A percentile compares a stretch with the other conserved stretches of the same genome.
Conservation (phyloP, 1,140 invertebrate species). For the Apis florea region DNA sequence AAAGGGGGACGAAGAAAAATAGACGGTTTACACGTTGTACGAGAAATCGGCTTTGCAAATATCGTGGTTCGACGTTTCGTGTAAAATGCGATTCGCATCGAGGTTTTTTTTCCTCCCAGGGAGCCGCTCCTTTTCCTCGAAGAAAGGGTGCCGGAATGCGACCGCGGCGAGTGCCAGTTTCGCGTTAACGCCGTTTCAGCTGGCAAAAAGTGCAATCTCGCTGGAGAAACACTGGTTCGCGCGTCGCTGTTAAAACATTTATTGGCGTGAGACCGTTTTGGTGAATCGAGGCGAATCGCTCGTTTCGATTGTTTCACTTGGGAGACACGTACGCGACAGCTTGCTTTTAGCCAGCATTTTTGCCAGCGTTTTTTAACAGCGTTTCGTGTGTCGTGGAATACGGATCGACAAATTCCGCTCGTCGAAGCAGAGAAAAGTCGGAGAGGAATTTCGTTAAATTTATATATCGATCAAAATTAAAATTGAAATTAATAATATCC, state of each 20-base stretch:
- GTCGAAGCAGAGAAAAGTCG: too few relatives aligned
- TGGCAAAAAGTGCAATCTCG: conserved; percentile 45
- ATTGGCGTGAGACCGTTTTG: conserved; percentile 43
- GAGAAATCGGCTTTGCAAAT: conserved; percentile 65
- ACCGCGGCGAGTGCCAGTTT: conserved; percentile 45
- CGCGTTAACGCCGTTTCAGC: conserved; percentile 59
- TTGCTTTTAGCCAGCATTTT: not conserved
- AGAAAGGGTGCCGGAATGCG: conserved; percentile 52
- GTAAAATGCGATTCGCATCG: conserved; percentile 29
- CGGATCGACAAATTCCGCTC: not conserved
- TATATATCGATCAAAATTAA: too few relatives aligned
- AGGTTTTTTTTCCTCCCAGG: conserved; percentile 29
- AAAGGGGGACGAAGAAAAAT: not conserved
- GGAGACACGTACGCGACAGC: not conserved
- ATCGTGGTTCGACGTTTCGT: conserved; percentile 31
- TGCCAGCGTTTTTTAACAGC: not conserved
- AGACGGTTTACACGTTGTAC: not conserved
- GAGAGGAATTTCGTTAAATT: too few relatives aligned
- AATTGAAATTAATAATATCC: too few relatives aligned
- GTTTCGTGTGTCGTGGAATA: not conserved
- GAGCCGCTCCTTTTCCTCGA: conserved; percentile 51
- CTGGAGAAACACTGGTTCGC: conserved; percentile 8
- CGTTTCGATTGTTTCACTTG: not conserved
- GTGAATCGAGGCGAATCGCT: not conserved
- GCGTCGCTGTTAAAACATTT: conserved; percentile 38